phyloP scores from a whole-genome alignment of 2,113 vertebrate species.

The Urocitellus parryii region DNA sequence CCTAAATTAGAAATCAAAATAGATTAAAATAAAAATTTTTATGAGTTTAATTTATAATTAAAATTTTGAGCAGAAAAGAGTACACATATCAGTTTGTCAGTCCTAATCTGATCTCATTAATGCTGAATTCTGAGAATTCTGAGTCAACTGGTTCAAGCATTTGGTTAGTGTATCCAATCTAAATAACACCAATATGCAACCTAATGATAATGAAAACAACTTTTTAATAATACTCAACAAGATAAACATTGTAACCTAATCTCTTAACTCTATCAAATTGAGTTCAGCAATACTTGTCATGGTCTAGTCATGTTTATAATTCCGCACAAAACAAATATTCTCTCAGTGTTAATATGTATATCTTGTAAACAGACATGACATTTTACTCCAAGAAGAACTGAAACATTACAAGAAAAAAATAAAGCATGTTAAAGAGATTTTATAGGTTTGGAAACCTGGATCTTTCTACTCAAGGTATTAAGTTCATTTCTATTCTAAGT shows the following conservation, averaged over 20 bases:
- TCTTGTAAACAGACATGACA: conserved; percentile 16
- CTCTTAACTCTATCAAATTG: not conserved
- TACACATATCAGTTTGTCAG: rapidly evolving
- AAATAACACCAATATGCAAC: not conserved
- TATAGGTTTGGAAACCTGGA: not conserved
- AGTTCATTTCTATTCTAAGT: conserved; percentile 22
- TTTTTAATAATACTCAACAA: not conserved
- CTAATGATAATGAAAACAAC: not conserved
- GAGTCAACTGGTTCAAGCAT: not conserved
- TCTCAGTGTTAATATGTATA: not conserved
- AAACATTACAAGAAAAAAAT: not conserved
- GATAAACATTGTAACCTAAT: not conserved
- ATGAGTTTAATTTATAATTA: not conserved
- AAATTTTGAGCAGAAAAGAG: not conserved
- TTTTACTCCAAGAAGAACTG: not conserved
- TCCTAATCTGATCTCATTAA: not conserved
- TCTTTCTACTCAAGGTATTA: conserved; percentile 3
- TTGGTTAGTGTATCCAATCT: not conserved
- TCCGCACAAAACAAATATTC: not conserved
- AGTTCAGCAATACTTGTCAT: not conserved
- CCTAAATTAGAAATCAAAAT: conserved; percentile 85
- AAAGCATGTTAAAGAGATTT: not conserved
- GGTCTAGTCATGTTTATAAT: not conserved
- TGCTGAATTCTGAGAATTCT: not conserved
- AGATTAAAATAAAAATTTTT: conserved; percentile 25